Base-by-base conservation (phyloP, 2,797 vertebrate species). In the Molothrus aeneus region DNA sequence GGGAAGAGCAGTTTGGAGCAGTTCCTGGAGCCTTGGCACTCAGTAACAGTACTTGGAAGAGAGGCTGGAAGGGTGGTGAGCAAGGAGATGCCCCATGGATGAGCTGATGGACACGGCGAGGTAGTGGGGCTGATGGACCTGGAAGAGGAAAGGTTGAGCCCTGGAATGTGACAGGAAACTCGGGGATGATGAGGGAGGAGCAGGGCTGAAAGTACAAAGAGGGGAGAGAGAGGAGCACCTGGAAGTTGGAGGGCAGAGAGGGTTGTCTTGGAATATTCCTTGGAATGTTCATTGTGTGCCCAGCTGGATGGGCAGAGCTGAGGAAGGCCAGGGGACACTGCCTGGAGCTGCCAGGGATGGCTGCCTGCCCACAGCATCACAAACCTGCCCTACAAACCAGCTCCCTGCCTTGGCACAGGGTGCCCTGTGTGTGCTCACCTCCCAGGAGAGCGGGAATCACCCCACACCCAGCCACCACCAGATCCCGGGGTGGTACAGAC, bases 281-380 rank as follows among this genome's bases (percentile, higher is more conserved):
- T 77, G 61, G 47, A 32, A 17, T 32, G 34, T 53, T 77, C 0
- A 0, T 7, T 65, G 8, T 53, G 48, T 50, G 18, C 50, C 24
- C 0, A 0, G 17, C 2, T 13, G n/a, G 43, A 42, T 25, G 29
- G 73, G 32, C 25, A 36, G 63, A 38, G 31, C 59, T 3, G 5
- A 65, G 42, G 51, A 80, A 54, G 21, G 60, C 25, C 32, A 4
- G 8, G 56, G 22, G 13, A 24, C 36, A 29, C 12, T 47, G 42
- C 17, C 25, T 1, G 2, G 45, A 57, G 19, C 25, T 8, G 5
- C 28, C 6, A 7, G 54, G n/a, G 17, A 25, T 3, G 11, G 29
- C 19, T 69, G 13, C 47, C 43, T 84, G 36, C 60, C 51, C 69
- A 31, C 65, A 68, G 25, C 60, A 51, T 51, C 60, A 38, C 53